Percentiles rank a stretch among this genome's conserved stretches.
These are phyloP conservation scores for Lamellibrachia luymesi DNA, from an alignment of 1,140 invertebrate genomes.

Conservation along the genomic window DNA sequence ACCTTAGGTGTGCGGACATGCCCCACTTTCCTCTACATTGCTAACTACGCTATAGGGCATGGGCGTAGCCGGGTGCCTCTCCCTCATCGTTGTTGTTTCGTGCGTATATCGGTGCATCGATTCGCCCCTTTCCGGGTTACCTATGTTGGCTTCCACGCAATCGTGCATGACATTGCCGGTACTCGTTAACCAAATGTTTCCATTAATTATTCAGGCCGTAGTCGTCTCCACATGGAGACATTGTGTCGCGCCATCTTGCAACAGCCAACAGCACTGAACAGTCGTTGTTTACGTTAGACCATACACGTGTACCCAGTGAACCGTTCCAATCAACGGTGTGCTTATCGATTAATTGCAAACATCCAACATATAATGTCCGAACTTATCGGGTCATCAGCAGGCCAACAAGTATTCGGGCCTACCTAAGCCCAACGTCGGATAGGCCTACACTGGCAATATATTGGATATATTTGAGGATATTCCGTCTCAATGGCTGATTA, in stretches of 20 bases:
- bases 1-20: no score
- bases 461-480: no score
- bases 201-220: neutral
- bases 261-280: neutral
- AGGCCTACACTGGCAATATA: no score
- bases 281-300: neutral
- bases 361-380: neutral
- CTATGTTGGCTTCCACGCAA: neutral
- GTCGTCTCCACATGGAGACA: neutral
- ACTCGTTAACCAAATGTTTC: neutral
- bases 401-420: no score
- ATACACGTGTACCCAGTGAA: neutral
- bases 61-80: neutral
- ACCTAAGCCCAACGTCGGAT: no score
- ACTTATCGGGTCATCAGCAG: neutral
- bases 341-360: slow-evolving; percentile 1
- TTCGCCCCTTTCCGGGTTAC: neutral
- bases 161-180: neutral
- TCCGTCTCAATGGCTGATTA: neutral
- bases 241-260: neutral
- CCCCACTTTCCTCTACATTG: no score
- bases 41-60: no score
- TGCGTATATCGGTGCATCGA: neutral
- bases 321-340: neutral
- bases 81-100: neutral